Base-by-base conservation (phyloP, 2,888 invertebrate species). In the Selenia dentaria region DNA sequence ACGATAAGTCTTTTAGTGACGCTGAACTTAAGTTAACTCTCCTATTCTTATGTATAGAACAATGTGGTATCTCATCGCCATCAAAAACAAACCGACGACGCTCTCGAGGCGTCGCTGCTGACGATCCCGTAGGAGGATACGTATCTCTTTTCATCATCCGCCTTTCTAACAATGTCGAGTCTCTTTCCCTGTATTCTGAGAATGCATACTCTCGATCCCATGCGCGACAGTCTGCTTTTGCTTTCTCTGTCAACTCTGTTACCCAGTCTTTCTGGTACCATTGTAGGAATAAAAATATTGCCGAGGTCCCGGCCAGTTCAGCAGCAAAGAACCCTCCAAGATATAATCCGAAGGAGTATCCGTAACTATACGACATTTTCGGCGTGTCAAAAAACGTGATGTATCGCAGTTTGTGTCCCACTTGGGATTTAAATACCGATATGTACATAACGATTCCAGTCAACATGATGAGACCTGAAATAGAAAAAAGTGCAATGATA, bases 381-480 rank as follows among this genome's bases (percentile, higher is more conserved):
- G 97, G 95, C 26, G 94, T 94, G 70, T 95, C 94, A 48, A 95
- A 93, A 37, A 94, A 92, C 11, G 96, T 95, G 72, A 94, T 93
- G 48, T 97, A 94, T 51, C 96, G 93, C 47, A 97, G 91, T 83
- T 97, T 97, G 70, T 95, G 95, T 29, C 97, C 97, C 31, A 97
- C 93, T 92, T 97, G 97, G 6, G 97, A 95, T 84, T 97, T 97
- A 79, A 97, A 95, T 70, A 96, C 95, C 43, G 97, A 97, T 91
- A 97, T 97, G 92, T 97, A 97, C 92, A 97, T 96, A 70, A 97
- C 96, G 79, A 97, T 93, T 34, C 97, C 97, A 62, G 96, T 95
- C 65, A 97, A 93, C 96, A 97, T 96, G 59, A 97, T 92, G 55
- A 97, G 92, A 78, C 97, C 97, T 97, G 91, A 37, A 92, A 29